Percentiles rank a stretch among this genome's conserved stretches.
These are phyloP conservation scores for Callipepla squamata DNA, from an alignment of 2,113 vertebrate genomes.

Conservation along the genomic window DNA sequence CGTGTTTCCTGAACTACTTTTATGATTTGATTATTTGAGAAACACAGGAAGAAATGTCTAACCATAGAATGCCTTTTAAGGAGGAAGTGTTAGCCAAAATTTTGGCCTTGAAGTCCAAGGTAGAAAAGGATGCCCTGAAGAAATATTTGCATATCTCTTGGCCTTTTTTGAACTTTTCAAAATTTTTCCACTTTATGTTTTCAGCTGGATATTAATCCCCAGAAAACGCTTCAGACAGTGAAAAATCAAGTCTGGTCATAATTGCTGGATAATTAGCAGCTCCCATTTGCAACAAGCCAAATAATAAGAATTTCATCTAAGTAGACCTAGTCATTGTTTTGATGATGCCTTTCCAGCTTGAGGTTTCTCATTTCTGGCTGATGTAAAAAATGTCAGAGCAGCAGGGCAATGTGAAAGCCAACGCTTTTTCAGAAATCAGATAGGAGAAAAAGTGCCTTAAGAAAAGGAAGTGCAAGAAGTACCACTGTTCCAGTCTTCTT, in stretches of 20 bases:
- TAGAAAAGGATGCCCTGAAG: constrained; percentile 31
- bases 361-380: not conserved
- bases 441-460: constrained; percentile 14
- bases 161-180: not conserved
- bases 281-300: not conserved
- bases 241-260: constrained; percentile 34
- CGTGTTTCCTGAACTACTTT: constrained; percentile 1
- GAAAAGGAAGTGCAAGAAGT: not conserved
- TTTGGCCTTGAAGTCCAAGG: constrained; percentile 6
- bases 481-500: not conserved
- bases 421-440: not conserved
- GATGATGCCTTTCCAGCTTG: constrained; percentile 43
- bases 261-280: constrained; percentile 52
- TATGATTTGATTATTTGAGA: constrained; percentile 52
- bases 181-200: constrained; percentile 27
- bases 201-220: constrained; percentile 30
- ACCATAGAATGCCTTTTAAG: constrained; percentile 61
- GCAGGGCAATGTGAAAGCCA: not conserved
- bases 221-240: not conserved
- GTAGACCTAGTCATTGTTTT: constrained; percentile 51
- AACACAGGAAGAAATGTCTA: constrained; percentile 6
- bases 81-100: constrained; percentile 14
- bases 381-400: not conserved
- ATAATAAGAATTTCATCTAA: constrained; percentile 46
- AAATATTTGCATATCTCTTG: constrained; percentile 16